Base-by-base conservation (phyloP, 2,888 invertebrate genomes). In the Drosophila anomalata region DNA sequence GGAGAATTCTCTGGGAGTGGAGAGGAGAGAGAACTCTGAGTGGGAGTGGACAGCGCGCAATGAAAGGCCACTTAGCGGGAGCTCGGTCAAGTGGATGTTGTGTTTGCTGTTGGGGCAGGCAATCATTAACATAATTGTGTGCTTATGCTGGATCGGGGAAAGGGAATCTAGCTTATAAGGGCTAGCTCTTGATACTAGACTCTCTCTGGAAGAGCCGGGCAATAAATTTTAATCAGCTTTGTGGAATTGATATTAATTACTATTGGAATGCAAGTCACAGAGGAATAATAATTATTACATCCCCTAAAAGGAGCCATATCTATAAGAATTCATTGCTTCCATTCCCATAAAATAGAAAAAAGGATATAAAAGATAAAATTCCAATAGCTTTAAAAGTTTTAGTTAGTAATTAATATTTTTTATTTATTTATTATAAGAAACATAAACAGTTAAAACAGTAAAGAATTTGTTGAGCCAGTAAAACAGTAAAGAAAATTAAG, bases 121-220 rank as follows among this genome's bases (percentile, higher is more conserved):
- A 70, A 60, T 77, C 76, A 81, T 81, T 81, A 81, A 54, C 82
- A 82, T 82, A 79, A 81, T 81, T 82, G 79, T 69, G 61, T 41
- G 55, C 61, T 68, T 67, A 69, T 70, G 63, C 56, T 68, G 63
- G 39, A 51, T 50, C 31, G 50, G 73, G 51, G 51, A 55, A 11
- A 48, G 50, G 29, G 39, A 26, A 33, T 24, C 20, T 14, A 41
- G 20, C n/a, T 22, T n/a, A 2, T 3, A 36, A 24, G 54, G 60
- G 46, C 42, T 60, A 42, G 33, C 41, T 20, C 41, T 26, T 44
- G 7, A 7, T 39, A 14, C 7, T 41, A 8, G 41, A 41, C 39
- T 39, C 41, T 36, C 14, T 36, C 33, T 33, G 33, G 36, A 46
- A 46, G 17, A 42, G 31, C 4, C 17, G 33, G 33, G 52, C 41